These are phyloP conservation scores for Chauna torquata DNA, from an alignment of 2,113 vertebrate species.

Conservation along the genomic window DNA sequence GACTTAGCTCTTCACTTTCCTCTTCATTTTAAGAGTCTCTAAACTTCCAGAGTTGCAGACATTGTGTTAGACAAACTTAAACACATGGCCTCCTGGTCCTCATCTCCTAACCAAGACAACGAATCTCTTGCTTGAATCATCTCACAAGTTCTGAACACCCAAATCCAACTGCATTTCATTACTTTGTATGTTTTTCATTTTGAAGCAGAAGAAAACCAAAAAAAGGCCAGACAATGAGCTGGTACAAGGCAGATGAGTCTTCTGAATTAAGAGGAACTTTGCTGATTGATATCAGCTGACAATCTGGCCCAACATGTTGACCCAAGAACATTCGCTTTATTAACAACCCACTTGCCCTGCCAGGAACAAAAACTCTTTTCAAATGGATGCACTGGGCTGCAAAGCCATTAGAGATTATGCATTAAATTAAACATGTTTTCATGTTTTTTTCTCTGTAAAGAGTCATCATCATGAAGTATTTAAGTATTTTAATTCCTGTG, in stretches of 20 bases:
- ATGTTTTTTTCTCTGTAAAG: background rate
- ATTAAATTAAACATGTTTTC: background rate
- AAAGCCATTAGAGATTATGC: background rate
- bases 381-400: background rate
- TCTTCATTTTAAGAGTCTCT: background rate
- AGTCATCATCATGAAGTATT: background rate
- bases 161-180: background rate
- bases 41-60: background rate
- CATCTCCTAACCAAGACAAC: background rate
- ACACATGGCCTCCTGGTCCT: background rate
- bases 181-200: background rate
- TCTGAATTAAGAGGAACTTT: background rate
- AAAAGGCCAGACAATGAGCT: background rate
- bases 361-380: background rate
- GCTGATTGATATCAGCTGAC: conserved; percentile 3
- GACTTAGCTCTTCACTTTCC: background rate
- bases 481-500: background rate
- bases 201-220: background rate
- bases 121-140: background rate
- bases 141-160: background rate
- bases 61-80: background rate
- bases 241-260: background rate
- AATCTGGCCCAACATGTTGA: background rate
- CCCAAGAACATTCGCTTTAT: background rate
- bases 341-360: background rate